phyloP scores from a whole-genome alignment of 2,888 invertebrate genomes.

The Troides helena region DNA sequence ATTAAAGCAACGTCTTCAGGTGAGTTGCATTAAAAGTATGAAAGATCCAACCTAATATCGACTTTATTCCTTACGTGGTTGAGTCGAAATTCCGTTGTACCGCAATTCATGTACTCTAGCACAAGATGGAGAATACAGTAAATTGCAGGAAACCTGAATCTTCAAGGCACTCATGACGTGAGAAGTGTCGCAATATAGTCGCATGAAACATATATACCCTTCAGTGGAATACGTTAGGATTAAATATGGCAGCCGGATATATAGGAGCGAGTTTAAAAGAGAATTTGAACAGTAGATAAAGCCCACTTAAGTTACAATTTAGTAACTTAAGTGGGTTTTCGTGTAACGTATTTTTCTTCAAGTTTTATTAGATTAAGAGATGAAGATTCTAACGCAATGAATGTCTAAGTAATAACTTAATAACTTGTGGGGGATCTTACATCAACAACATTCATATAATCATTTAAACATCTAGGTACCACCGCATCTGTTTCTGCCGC shows the following conservation, averaged over 20 bases:
- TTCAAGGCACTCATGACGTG: constrained; percentile 16
- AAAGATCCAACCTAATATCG: background rate
- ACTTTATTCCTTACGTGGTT: background rate
- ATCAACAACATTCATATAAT: no score
- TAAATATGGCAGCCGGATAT: background rate
- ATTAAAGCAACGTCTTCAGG: background rate
- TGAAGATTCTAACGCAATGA: no score
- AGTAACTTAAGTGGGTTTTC: no score
- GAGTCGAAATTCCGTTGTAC: background rate
- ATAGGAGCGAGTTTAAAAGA: background rate
- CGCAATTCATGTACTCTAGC: background rate
- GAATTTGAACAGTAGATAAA: no score
- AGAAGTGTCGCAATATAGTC: constrained; percentile 10
- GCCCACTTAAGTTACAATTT: no score
- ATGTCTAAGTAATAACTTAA: no score
- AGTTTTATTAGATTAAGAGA: no score
- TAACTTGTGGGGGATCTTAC: no score
- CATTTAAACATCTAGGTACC: no score
- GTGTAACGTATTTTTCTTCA: no score
- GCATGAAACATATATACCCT: background rate
- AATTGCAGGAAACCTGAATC: constrained; percentile 17
- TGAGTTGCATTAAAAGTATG: background rate
- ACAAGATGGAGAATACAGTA: constrained; percentile 7
- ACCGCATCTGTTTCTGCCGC: no score
- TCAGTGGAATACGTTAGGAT: constrained; percentile 6